Percentiles rank a stretch among this genome's conserved stretches.
Conservation (phyloP, 2,113 vertebrate species). For the Proteles cristata region DNA sequence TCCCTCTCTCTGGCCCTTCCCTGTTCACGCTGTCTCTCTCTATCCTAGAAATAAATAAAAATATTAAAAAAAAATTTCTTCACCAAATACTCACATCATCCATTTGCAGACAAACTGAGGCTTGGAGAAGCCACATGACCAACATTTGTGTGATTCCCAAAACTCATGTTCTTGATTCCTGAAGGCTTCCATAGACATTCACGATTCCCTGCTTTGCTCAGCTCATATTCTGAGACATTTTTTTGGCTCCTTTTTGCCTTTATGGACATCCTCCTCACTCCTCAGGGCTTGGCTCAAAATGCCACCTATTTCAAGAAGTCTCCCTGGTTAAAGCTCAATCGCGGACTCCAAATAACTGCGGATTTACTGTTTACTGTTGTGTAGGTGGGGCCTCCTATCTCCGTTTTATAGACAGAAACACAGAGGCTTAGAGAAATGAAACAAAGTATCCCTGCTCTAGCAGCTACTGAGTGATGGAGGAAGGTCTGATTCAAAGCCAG, state of each 20-base stretch:
- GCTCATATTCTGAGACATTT: not conserved
- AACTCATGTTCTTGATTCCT: not conserved
- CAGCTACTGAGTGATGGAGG: not conserved
- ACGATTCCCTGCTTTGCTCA: not conserved
- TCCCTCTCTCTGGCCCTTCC: too few species aligned
- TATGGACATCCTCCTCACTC: not conserved
- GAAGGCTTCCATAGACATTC: not conserved
- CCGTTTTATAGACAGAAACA: not conserved
- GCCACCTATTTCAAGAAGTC: not conserved
- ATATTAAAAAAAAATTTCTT: not conserved
- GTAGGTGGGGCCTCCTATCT: not conserved
- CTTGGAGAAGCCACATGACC: not conserved
- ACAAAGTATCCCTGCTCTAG: not conserved
- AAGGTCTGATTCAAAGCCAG: not conserved
- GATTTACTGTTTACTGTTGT: not conserved
- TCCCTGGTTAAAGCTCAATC: not conserved
- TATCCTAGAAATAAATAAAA: too few species aligned
- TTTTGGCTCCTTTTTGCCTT: not conserved
- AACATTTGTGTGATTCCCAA: not conserved
- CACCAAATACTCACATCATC: not conserved
- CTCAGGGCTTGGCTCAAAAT: not conserved
- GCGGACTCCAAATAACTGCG: not conserved
- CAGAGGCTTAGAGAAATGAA: not conserved
- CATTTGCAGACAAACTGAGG: not conserved
- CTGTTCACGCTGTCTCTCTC: too few species aligned